Percentiles rank a stretch among this genome's conserved stretches.
Evolutionary conservation across 2,888 invertebrate genomes (phyloP).

Genomic region (Harmothoe impar): DNA sequence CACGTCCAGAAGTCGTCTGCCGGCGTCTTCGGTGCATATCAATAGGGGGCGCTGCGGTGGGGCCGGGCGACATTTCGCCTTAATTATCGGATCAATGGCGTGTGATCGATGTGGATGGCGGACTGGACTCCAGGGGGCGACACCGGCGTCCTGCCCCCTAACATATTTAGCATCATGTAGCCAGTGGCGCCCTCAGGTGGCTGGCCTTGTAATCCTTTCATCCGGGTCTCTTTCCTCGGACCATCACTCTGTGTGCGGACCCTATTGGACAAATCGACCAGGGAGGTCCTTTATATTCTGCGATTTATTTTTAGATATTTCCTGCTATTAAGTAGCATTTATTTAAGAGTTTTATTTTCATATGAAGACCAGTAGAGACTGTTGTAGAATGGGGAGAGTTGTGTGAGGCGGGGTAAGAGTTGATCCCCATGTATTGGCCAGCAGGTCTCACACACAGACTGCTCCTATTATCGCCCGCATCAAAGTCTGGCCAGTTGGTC

Average conservation of each 20-base stretch:
- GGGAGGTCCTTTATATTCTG: no score
- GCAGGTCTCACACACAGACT: conserved; percentile 40
- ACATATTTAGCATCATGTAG: conserved; percentile 59
- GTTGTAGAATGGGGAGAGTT: no score
- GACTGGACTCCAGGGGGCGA: background rate
- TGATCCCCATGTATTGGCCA: conserved; percentile 39
- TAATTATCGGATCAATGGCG: conserved; percentile 54
- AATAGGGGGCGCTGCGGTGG: conserved; percentile 37
- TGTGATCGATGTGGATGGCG: conserved; percentile 48
- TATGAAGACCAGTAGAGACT: no score
- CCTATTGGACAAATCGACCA: background rate
- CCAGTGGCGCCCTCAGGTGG: conserved; percentile 48
- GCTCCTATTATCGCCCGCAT: conserved; percentile 32
- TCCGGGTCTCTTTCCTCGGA: background rate
- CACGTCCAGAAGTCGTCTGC: conserved; percentile 45
- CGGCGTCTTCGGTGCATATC: conserved; percentile 52
- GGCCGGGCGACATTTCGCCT: conserved; percentile 43
- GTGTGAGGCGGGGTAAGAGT: background rate
- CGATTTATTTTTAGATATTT: no score
- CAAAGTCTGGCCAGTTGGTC: conserved; percentile 10
- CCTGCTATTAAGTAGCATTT: no score
- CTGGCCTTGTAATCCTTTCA: conserved; percentile 34
- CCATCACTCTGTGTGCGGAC: background rate
- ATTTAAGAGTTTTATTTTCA: no score
- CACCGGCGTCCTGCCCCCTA: conserved; percentile 36